Evolutionary conservation across 1,140 invertebrate genomes (phyloP), one percentile per base, ranked within the genome.

Genomic region (Odontomachus brunneus): DNA sequence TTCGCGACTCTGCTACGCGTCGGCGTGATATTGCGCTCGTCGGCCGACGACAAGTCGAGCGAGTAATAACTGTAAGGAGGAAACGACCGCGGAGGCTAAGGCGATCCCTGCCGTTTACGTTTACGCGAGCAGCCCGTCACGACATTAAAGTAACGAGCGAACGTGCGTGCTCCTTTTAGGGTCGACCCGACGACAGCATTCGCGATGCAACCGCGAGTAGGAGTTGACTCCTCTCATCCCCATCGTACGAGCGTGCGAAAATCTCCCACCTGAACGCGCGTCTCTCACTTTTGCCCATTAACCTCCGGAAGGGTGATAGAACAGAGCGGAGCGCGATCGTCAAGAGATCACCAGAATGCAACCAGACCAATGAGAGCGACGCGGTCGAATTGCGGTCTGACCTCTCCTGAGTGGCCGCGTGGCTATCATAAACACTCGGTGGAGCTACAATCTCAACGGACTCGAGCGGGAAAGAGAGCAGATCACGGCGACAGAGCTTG

Each of bases 31-130:
- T 87, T 44, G 69, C 74, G 44, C 81, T 55, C 26, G 38, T 26
- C 38, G 66, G 62, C 22, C 71, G 67, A 59, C 71, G 83, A 67
- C 78, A 85, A 86, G 89, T 90, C 82, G 87, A 89, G 60, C 65
- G 33, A 75, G n/a, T 57, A 73, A 74, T 29, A 59, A 59, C 29
- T n/a, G 53, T 19, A 29, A 63, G 55, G 19, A 38, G 48, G 3
- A 48, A 22, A n/a, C 33, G 29, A 67, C 24, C 29, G 2, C 29
- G 2, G 53, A 51, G 33, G 38, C 57, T 19, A 53, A 62, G 55
- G 57, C 7, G 51, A 84, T 74, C 60, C 26, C 9, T 17, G 57
- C 48, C 26, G 48, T 49, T 11, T 17, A 17, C 15, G 9, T 51
- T 15, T 11, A 19, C 22, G 19, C 15, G 57, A 63, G 19, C 48